Evolutionary conservation across 2,113 vertebrate genomes (phyloP).

Genomic region (Mungos mungo): DNA sequence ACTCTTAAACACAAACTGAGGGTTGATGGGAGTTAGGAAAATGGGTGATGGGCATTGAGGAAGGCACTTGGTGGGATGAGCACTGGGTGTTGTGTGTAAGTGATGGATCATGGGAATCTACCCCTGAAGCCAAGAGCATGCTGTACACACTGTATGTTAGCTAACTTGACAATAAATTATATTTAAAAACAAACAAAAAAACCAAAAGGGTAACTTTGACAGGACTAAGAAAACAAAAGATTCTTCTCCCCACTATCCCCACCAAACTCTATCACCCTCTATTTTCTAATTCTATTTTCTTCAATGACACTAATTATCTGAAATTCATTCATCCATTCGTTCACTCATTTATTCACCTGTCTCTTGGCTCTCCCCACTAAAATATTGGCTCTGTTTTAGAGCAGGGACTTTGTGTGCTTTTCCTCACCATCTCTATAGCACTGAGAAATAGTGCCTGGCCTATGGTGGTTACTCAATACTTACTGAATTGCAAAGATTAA

Average conservation of each 20-base stretch:
- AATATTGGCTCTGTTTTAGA: background rate
- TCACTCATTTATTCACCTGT: background rate
- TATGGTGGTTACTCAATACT: background rate
- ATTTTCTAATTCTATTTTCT: slow-evolving; percentile 33
- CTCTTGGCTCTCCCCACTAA: background rate
- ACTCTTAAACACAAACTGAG: too few species aligned
- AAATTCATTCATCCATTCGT: background rate
- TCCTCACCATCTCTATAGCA: background rate
- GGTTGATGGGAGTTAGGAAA: too few species aligned
- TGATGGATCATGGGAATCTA: too few species aligned
- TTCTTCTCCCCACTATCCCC: background rate
- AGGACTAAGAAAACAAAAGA: background rate
- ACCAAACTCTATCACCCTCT: background rate
- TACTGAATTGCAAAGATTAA: background rate
- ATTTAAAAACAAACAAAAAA: too few species aligned
- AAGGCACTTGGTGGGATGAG: too few species aligned
- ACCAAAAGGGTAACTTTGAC: background rate
- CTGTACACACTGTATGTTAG: too few species aligned
- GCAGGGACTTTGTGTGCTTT: background rate
- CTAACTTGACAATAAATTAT: too few species aligned
- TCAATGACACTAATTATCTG: background rate
- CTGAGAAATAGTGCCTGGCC: background rate
- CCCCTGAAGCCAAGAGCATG: too few species aligned
- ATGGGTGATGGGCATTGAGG: too few species aligned
- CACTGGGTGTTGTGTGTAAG: too few species aligned